phyloP scores from a whole-genome alignment of 2,797 vertebrate species.

The Poecilia picta region DNA sequence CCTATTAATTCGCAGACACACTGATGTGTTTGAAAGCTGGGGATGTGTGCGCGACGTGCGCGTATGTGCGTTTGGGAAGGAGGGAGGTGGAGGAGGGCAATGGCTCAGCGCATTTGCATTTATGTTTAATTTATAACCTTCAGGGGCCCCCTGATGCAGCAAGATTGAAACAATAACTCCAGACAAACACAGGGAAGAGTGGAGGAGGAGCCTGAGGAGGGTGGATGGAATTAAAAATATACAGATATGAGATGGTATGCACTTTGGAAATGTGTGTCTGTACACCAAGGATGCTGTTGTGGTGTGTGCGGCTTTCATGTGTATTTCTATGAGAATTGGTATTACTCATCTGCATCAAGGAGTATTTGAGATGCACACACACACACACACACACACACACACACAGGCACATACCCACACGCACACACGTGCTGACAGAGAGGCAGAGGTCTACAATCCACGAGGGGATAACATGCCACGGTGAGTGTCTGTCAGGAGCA shows the following conservation, averaged over 20 bases:
- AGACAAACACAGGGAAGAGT: constrained; percentile 78
- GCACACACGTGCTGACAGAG: constrained; percentile 31
- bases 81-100: constrained; percentile 78
- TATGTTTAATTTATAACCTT: constrained; percentile 89
- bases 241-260: constrained; percentile 73
- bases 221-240: constrained; percentile 77
- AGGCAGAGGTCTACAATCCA: constrained; percentile 75
- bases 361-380: constrained; percentile 36
- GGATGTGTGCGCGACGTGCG: constrained; percentile 53
- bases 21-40: constrained; percentile 83
- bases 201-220: constrained; percentile 74
- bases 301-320: constrained; percentile 37
- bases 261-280: constrained; percentile 58
- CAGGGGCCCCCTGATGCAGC: constrained; percentile 85
- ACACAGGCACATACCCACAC: neutral
- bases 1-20: constrained; percentile 84
- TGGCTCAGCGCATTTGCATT: constrained; percentile 86
- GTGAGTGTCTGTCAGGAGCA: constrained; percentile 81
- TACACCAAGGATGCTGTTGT: constrained; percentile 31
- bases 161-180: constrained; percentile 85
- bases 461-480: constrained; percentile 76
- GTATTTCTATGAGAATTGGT: constrained; percentile 34
- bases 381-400: neutral
- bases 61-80: constrained; percentile 9
- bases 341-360: constrained; percentile 58